Base-by-base conservation (phyloP, 2,888 invertebrate species). In the Ichneumon xanthorius region DNA sequence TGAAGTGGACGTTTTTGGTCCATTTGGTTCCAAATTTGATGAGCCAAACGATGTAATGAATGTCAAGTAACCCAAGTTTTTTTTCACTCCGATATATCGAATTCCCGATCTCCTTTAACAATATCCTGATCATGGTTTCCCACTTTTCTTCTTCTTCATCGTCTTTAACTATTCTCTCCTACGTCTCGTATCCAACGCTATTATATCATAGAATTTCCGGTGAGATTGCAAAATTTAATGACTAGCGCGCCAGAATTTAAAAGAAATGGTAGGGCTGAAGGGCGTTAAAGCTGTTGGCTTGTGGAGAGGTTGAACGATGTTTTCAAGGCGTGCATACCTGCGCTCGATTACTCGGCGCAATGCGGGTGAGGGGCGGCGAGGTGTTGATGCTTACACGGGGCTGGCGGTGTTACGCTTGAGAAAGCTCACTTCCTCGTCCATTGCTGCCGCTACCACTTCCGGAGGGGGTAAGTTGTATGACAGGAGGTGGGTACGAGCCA, bases 221-320 rank as follows among this genome's bases (percentile, higher is more conserved):
- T 70, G 77, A 81, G 78, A 85, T 85, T 81, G 81, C 37, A 78
- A 75, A 85, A 85, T 78, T 81, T 84, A 80, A 84, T 84, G 81
- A 85, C 81, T 63, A 22, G 37, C 58, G 55, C 37, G 11, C n/a
- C 30, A 68, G 73, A 63, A 81, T 68, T 73, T 22, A 75, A 81
- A 81, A 81, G 45, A 70, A 80, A 77, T 53, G 58, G 19, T 58
- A 40, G 22, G 71, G 55, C 45, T 58, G 63, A 77, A 58, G 67
- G 63, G 58, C 61, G 58, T 73, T 73, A 71, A 72, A 71, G 63
- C 33, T 45, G 77, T 40, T 50, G 14, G 72, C 19, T 30, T 22
- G n/a, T 70, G 48, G 37, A 53, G 61, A 53, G 45, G 63, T 70
- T 70, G 71, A 73, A 85, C 63, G 68, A 73, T 78, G 76, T 78